Evolutionary conservation across 2,888 invertebrate genomes (phyloP).

Genomic region (Phorcus lineatus): DNA sequence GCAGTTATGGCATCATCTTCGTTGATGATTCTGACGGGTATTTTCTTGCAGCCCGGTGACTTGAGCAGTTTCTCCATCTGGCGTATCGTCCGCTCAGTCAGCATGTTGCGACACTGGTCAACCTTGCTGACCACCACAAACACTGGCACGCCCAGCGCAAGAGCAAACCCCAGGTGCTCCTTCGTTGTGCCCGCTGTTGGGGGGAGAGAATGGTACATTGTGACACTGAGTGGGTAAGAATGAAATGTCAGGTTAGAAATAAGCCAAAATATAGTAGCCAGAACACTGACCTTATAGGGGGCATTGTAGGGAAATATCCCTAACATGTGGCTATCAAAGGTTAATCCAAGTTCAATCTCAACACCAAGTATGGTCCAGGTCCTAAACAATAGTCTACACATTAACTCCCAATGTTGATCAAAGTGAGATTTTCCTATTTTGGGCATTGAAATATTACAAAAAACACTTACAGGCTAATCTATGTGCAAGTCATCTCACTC

Average conservation of each 20-base stretch:
- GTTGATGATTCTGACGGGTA: conserved; percentile 82
- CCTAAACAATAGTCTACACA: no score
- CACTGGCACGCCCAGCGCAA: conserved; percentile 83
- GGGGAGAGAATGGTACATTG: background rate
- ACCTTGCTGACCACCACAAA: conserved; percentile 95
- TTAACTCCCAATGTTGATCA: no score
- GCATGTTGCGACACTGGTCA: conserved; percentile 83
- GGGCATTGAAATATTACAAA: no score
- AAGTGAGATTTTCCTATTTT: no score
- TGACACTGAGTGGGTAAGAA: background rate
- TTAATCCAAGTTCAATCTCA: no score
- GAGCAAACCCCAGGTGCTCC: conserved; percentile 89
- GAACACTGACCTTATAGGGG: background rate
- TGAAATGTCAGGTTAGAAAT: background rate
- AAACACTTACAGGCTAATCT: no score
- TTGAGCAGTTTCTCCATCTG: conserved; percentile 81
- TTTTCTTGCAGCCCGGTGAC: conserved; percentile 81
- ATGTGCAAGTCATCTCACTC: no score
- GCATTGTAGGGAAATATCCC: no score
- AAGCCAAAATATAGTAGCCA: background rate
- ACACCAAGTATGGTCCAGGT: no score
- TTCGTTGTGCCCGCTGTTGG: conserved; percentile 81
- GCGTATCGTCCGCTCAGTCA: conserved; percentile 76
- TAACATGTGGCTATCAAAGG: no score
- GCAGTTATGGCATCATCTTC: conserved; percentile 86